Conservation (phyloP, 1,140 invertebrate species). For the Lepeophtheirus salmonis region DNA sequence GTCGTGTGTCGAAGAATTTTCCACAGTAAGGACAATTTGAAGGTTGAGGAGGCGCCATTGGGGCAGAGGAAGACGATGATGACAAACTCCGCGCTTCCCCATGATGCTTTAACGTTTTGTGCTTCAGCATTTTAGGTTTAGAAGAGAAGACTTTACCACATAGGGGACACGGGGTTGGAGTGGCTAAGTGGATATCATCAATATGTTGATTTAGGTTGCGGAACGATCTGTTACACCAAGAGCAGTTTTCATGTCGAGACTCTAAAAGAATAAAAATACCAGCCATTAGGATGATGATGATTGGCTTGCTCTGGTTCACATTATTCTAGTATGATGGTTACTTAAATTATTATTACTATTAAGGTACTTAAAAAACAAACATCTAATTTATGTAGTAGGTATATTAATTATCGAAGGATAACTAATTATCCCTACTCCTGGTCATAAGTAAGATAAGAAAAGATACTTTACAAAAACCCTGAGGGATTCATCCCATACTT, state of each 20-base stretch:
- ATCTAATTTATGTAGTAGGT: too few relatives aligned
- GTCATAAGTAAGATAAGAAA: too few relatives aligned
- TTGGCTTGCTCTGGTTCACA: too few relatives aligned
- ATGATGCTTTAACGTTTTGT: not conserved
- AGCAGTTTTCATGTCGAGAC: not conserved
- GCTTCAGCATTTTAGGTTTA: not conserved
- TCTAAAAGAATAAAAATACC: not conserved
- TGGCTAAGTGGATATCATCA: not conserved
- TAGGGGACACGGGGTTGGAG: not conserved
- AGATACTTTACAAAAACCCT: too few relatives aligned
- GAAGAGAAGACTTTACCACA: not conserved
- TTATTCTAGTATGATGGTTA: too few relatives aligned
- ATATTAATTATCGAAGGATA: too few relatives aligned
- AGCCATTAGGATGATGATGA: not conserved
- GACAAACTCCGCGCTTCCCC: not conserved
- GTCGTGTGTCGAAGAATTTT: not conserved
- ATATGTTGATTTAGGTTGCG: not conserved
- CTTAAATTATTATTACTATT: too few relatives aligned
- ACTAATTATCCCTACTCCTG: too few relatives aligned
- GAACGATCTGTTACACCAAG: not conserved
- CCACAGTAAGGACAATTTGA: not conserved
- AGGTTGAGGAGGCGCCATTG: not conserved
- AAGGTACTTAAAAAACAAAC: too few relatives aligned
- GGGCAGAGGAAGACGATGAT: not conserved
- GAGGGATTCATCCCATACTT: too few relatives aligned